Evolutionary conservation across 2,113 vertebrate genomes (phyloP).

Genomic region (Agelaius tricolor): DNA sequence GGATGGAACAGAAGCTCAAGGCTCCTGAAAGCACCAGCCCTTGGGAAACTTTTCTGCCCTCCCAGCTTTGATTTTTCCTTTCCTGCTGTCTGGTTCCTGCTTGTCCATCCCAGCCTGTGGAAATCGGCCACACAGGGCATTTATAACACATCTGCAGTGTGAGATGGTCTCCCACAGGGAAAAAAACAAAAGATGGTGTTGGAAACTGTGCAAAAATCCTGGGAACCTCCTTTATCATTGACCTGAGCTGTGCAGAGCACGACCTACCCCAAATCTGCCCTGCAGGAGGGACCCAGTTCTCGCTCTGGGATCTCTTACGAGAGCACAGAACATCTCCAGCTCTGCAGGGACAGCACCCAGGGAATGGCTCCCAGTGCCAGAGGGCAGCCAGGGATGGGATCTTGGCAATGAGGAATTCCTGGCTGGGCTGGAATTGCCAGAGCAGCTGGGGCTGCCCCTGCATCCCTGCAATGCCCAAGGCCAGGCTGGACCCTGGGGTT

Average conservation of each 20-base stretch:
- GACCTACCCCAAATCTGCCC: not conserved
- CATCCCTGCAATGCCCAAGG: no score
- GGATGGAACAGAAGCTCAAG: not conserved
- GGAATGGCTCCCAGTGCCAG: no score
- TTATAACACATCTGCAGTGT: no score
- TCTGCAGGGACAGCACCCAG: not conserved
- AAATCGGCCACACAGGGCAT: accelerated
- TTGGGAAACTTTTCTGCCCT: not conserved
- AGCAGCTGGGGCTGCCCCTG: no score
- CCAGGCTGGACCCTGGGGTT: no score
- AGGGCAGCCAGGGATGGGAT: no score
- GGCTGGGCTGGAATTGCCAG: no score
- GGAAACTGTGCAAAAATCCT: not conserved
- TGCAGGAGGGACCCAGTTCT: not conserved
- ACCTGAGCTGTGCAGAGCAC: not conserved
- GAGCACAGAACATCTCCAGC: not conserved
- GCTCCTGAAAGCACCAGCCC: not conserved
- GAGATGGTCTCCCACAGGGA: not conserved
- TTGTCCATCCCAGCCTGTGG: not conserved
- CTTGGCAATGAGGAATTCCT: no score
- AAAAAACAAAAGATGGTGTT: not conserved
- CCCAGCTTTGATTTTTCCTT: not conserved
- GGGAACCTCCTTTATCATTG: not conserved
- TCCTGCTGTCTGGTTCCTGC: not conserved
- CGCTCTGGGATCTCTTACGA: not conserved